Evolutionary conservation across 2,888 invertebrate genomes (phyloP).

Genomic region (Phortica okadai): DNA sequence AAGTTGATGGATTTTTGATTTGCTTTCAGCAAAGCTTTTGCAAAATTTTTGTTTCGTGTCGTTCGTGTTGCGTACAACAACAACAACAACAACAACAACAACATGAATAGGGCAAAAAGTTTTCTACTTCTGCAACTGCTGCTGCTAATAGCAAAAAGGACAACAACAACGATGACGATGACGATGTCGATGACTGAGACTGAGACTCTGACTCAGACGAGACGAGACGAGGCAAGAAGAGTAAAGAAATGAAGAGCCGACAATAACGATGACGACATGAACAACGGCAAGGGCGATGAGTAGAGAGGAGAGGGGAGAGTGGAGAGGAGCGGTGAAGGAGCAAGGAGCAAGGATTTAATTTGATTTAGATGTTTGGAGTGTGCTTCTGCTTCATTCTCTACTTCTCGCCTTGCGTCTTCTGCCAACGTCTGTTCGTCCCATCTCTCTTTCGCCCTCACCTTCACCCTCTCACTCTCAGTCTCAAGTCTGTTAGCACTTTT

Average conservation of each 20-base stretch:
- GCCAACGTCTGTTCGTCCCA: background rate
- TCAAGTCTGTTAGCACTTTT: background rate
- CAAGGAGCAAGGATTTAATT: background rate
- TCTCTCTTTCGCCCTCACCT: background rate
- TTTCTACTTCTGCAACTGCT: conserved; percentile 2
- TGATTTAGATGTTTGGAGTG: conserved; percentile 16
- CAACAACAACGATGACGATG: background rate
- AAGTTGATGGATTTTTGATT: conserved; percentile 71
- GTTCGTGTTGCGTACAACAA: no score
- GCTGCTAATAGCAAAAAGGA: conserved; percentile 18
- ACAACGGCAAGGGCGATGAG: no score
- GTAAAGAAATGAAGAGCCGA: no score
- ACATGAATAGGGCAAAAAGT: background rate
- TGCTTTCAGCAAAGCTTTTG: conserved; percentile 62
- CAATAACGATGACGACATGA: no score
- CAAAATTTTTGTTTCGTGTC: background rate
- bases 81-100: no score
- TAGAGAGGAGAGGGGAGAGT: no score
- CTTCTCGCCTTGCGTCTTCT: background rate
- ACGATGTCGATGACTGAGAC: no score
- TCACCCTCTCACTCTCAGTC: background rate
- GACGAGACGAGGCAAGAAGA: no score
- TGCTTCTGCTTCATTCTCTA: background rate
- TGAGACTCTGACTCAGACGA: no score
- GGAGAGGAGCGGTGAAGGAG: no score